Base-by-base conservation (phyloP, 1,140 invertebrate genomes). In the Trinorchestia longiramus region DNA sequence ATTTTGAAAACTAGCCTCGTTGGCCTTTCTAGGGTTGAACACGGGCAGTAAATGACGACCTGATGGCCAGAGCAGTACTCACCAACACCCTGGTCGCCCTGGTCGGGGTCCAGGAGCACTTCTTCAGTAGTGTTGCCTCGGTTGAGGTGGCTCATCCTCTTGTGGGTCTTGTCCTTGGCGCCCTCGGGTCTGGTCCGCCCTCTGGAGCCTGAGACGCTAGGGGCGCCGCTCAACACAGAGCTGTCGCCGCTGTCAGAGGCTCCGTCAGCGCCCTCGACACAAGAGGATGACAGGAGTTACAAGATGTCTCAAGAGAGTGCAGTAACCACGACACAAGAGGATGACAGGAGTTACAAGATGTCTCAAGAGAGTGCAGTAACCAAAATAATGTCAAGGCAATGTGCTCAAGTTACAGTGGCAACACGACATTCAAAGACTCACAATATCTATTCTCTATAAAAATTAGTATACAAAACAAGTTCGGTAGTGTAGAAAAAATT, bases 161-260 rank as follows among this genome's bases (percentile, higher is more conserved):
- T 96, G 95, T 96, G 95, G 19, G 77, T 91, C 45, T 96, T 96
- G 95, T 96, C 95, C 90, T 91, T 96, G 43, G 45, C 87, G n/a
- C 53, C 95, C 43, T 92, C 95, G 41, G 62, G 44, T 77, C 62
- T 77, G 77, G 87, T 41, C 40, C 87, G 87, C 77, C 95, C 90
- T 90, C 95, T 43, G 92, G 92, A 94, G 8, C 15, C 41, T 43
- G 43, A 43, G 11, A 43, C 88, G 36, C 87, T 36, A 36, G 87
- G 47, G 47, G 36, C 87, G 41, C 88, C 43, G 43, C 88, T 77
- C 62, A 43, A 43, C 88, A 90, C 88, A 42, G 8, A 8, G 88
- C 88, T 43, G n/a, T 90, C 88, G 88, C 88, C 88, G 88, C 62
- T 77, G 62, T 77, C 62, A 36, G 62, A 28, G 28, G 62, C 62